Evolutionary conservation across 2,888 invertebrate genomes (phyloP).

Genomic region (Sarcophaga rosellei): DNA sequence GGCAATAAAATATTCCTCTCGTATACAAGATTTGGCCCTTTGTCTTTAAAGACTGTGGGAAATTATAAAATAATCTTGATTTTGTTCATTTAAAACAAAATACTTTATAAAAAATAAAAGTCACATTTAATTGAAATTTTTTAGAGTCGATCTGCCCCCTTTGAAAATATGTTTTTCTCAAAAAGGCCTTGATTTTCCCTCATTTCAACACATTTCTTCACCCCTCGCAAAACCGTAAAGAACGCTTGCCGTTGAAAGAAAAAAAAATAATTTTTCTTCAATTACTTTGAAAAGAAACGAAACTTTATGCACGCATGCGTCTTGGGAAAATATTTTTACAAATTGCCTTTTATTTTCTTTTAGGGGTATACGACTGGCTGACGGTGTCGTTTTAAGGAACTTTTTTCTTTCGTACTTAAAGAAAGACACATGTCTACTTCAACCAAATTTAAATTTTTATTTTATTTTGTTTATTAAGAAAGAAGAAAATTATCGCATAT

Average conservation of each 20-base stretch:
- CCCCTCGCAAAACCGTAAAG: neutral
- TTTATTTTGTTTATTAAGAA: neutral
- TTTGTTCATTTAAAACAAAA: no score
- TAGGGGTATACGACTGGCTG: slow-evolving; percentile 49
- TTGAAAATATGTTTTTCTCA: neutral
- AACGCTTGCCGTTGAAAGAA: neutral
- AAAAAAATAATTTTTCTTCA: slow-evolving; percentile 16
- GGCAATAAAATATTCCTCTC: no score
- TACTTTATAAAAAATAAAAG: no score
- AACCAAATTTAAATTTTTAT: neutral
- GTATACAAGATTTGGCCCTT: no score
- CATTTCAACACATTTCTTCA: neutral
- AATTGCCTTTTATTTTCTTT: neutral
- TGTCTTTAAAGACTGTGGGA: no score
- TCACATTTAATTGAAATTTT: no score
- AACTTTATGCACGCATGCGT: slow-evolving; percentile 67
- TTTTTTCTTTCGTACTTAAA: slow-evolving; percentile 28
- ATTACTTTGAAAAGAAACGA: slow-evolving; percentile 24
- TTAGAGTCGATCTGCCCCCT: no score
- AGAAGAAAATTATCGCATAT: slow-evolving; percentile 57
- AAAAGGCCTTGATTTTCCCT: slow-evolving; percentile 27
- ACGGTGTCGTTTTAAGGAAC: neutral
- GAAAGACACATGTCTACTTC: slow-evolving; percentile 54
- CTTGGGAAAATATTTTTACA: slow-evolving; percentile 28
- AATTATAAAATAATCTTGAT: no score